phyloP scores from a whole-genome alignment of 1,140 invertebrate species.

The Tribolium castaneum region DNA sequence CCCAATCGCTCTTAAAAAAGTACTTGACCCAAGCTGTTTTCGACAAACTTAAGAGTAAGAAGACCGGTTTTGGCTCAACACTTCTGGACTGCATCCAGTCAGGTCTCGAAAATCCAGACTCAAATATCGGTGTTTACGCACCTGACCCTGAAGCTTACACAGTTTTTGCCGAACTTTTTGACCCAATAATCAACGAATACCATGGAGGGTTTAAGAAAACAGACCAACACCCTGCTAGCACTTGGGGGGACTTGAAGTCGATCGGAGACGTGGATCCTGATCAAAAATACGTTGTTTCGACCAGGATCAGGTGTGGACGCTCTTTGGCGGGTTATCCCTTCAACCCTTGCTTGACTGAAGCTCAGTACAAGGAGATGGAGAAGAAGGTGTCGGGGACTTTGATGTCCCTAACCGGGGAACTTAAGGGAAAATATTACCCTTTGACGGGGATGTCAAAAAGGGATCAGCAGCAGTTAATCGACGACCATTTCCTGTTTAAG shows the following conservation, averaged over 20 bases:
- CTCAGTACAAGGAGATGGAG: slow-evolving; percentile 74
- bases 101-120: slow-evolving; percentile 73
- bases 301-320: slow-evolving; percentile 79
- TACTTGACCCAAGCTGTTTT: slow-evolving; percentile 74
- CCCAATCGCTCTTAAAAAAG: slow-evolving; percentile 79
- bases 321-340: slow-evolving; percentile 79
- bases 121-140: slow-evolving; percentile 77
- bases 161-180: slow-evolving; percentile 76
- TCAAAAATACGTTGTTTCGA: slow-evolving; percentile 77
- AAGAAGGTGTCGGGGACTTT: slow-evolving; percentile 57
- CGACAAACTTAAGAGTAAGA: slow-evolving; percentile 72
- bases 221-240: slow-evolving; percentile 72
- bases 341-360: slow-evolving; percentile 78
- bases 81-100: slow-evolving; percentile 77
- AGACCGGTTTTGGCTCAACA: slow-evolving; percentile 70
- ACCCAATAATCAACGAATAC: slow-evolving; percentile 83
- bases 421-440: slow-evolving; percentile 72
- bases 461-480: slow-evolving; percentile 77
- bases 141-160: slow-evolving; percentile 79
- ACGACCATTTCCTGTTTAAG: slow-evolving; percentile 85
- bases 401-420: slow-evolving; percentile 16
- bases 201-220: slow-evolving; percentile 73
- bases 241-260: slow-evolving; percentile 77
- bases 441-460: slow-evolving; percentile 76
- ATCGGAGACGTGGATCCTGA: slow-evolving; percentile 80